Conservation (phyloP, 2,888 invertebrate genomes). For the Lasiommata megera region DNA sequence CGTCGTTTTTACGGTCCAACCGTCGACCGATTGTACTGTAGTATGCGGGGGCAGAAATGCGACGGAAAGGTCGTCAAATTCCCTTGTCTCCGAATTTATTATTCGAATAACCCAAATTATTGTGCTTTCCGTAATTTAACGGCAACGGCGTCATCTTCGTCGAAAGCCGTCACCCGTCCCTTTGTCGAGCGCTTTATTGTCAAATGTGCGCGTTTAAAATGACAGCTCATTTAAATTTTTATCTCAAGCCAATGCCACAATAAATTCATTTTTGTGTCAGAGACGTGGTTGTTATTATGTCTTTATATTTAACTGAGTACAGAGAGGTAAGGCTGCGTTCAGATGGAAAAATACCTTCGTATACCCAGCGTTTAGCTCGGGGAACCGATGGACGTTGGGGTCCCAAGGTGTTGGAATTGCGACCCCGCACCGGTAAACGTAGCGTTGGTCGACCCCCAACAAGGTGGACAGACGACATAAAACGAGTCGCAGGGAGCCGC, state of each 20-base stretch:
- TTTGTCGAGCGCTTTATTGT: conserved; percentile 7
- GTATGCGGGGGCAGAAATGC: too few relatives aligned
- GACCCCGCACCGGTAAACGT: too few relatives aligned
- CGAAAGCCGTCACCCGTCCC: not conserved
- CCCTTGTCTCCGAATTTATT: conserved; percentile 3
- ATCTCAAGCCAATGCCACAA: conserved; percentile 11
- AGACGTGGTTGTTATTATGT: not conserved
- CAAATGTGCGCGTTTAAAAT: conserved; percentile 5
- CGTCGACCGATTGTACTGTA: too few relatives aligned
- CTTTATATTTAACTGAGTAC: not conserved
- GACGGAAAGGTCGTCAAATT: not conserved
- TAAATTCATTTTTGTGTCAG: conserved; percentile 1
- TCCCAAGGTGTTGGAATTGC: too few relatives aligned
- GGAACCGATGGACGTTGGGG: too few relatives aligned
- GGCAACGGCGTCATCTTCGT: not conserved
- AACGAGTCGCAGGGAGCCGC: too few relatives aligned
- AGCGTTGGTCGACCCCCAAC: too few relatives aligned
- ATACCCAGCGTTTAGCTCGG: too few relatives aligned
- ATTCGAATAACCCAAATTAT: conserved; percentile 3
- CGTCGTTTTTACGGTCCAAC: too few relatives aligned
- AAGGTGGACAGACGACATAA: too few relatives aligned
- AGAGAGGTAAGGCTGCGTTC: not conserved
- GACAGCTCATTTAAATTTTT: conserved; percentile 9
- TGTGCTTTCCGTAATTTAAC: conserved; percentile 11
- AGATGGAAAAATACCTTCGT: too few relatives aligned